phyloP scores from a whole-genome alignment of 2,888 invertebrate genomes.

The Aromia moschata region DNA sequence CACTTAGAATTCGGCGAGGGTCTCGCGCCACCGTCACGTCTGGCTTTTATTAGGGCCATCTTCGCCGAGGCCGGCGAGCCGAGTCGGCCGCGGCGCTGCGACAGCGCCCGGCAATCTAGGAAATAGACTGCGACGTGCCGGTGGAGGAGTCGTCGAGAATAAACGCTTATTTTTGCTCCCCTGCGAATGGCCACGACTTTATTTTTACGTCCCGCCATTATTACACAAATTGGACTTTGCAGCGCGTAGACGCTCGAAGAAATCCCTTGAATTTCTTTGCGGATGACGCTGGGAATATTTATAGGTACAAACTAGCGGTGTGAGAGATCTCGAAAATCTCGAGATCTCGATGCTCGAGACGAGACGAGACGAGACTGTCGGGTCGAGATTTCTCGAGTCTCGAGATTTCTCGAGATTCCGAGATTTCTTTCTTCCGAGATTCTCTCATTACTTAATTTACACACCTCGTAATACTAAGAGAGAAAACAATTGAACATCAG shows the following conservation, averaged over 20 bases:
- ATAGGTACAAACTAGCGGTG: slow-evolving; percentile 24
- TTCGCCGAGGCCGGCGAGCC: slow-evolving; percentile 56
- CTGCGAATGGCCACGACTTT: slow-evolving; percentile 42
- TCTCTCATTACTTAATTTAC: too few species aligned
- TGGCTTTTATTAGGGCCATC: slow-evolving; percentile 61
- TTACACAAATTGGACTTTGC: slow-evolving; percentile 50
- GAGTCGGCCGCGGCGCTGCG: slow-evolving; percentile 47
- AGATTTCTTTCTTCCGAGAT: too few species aligned
- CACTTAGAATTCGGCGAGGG: slow-evolving; percentile 58
- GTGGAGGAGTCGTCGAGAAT: slow-evolving; percentile 52
- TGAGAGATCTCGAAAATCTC: too few species aligned
- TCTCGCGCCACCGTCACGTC: slow-evolving; percentile 58
- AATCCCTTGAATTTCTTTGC: slow-evolving; percentile 39
- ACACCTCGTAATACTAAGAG: too few species aligned
- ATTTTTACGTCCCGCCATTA: slow-evolving; percentile 49
- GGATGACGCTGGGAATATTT: slow-evolving; percentile 37
- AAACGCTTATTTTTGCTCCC: slow-evolving; percentile 48
- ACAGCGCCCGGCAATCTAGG: slow-evolving; percentile 51
- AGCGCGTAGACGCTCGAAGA: slow-evolving; percentile 40
- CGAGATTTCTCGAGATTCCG: too few species aligned
- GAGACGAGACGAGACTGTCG: too few species aligned
- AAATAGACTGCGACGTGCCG: slow-evolving; percentile 55
- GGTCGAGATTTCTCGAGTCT: too few species aligned
- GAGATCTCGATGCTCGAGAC: too few species aligned
- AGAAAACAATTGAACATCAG: too few species aligned